Evolutionary conservation across 2,113 vertebrate species (phyloP).

Genomic region (Dryoscopus gambensis): DNA sequence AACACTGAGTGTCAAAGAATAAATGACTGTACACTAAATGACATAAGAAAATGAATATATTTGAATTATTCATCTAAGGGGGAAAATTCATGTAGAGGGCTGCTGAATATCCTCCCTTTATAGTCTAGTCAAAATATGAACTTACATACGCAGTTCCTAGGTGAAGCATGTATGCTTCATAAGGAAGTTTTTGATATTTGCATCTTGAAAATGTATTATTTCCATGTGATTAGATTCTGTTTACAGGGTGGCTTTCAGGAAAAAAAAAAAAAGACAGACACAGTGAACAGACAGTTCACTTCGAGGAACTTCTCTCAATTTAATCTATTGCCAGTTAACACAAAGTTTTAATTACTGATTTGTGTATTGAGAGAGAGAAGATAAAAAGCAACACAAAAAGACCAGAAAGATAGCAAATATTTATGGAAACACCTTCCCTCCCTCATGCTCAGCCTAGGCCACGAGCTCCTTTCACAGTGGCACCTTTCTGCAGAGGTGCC

Average conservation of each 20-base stretch:
- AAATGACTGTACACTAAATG: background rate
- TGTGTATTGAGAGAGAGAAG: background rate
- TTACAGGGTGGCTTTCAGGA: background rate
- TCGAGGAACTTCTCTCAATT: background rate
- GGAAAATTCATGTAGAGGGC: background rate
- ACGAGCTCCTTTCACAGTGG: background rate
- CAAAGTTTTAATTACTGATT: background rate
- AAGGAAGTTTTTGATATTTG: constrained; percentile 46
- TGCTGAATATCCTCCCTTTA: background rate
- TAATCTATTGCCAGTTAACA: background rate
- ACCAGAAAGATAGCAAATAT: background rate
- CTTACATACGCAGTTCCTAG: background rate
- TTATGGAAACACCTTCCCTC: background rate
- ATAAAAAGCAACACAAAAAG: background rate
- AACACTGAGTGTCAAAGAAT: background rate
- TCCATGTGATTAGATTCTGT: constrained; percentile 35
- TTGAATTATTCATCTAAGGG: background rate
- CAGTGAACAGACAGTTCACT: background rate
- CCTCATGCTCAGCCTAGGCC: background rate
- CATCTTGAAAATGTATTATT: constrained; percentile 6
- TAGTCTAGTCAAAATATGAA: constrained; percentile 2
- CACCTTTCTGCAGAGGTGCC: background rate
- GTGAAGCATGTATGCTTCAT: background rate
- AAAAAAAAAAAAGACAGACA: background rate
- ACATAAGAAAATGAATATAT: background rate